Conservation (phyloP, 2,888 invertebrate species). For the Erebia palarica region DNA sequence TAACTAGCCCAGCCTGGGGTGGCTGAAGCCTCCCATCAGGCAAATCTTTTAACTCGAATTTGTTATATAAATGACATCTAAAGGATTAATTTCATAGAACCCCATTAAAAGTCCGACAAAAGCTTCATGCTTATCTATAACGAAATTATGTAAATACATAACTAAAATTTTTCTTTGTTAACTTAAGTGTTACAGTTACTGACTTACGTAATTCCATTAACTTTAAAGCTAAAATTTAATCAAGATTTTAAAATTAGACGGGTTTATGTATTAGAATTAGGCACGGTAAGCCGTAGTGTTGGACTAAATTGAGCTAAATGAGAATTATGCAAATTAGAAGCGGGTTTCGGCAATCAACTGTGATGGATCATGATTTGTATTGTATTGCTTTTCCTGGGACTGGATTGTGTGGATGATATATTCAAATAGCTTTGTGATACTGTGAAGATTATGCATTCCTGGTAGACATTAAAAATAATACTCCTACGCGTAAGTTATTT, state of each 20-base stretch:
- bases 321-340: constrained; percentile 50
- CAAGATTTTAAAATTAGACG: constrained; percentile 43
- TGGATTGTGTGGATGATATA: constrained; percentile 13
- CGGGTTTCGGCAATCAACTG: constrained; percentile 49
- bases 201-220: constrained; percentile 31
- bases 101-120: constrained; percentile 20
- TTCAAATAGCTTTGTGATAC: constrained; percentile 17
- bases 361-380: constrained; percentile 50
- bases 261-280: constrained; percentile 41
- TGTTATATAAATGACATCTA: not conserved
- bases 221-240: constrained; percentile 42
- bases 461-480: not conserved
- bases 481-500: not conserved
- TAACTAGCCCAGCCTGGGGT: too few species aligned
- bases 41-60: not conserved
- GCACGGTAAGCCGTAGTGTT: constrained; percentile 30
- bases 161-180: constrained; percentile 23
- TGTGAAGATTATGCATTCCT: constrained; percentile 20
- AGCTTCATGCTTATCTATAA: constrained; percentile 25
- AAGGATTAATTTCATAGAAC: constrained; percentile 1
- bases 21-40: too few species aligned
- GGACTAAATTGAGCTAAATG: constrained; percentile 42
- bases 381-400: constrained; percentile 26
- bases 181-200: constrained; percentile 28
- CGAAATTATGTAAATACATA: constrained; percentile 33